phyloP scores from a whole-genome alignment of 2,888 invertebrate species.

The Capitulum mitella region DNA sequence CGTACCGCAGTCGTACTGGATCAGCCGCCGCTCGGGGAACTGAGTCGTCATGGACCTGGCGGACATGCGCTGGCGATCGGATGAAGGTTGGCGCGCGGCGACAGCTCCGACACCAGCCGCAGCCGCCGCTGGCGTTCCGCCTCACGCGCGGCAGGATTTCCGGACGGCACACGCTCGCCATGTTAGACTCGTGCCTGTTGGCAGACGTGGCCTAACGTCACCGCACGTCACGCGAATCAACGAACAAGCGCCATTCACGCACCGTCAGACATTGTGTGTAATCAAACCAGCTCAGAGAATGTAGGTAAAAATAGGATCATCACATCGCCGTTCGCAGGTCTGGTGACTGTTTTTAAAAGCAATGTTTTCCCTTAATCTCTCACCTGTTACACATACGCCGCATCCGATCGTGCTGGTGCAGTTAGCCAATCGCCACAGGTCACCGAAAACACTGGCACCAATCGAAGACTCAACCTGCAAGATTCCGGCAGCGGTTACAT shows the following conservation, averaged over 20 bases:
- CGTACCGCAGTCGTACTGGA: slow-evolving; percentile 95
- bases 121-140: neutral
- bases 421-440: neutral
- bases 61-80: slow-evolving; percentile 67
- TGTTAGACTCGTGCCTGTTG: too few relatives aligned
- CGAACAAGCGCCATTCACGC: too few relatives aligned
- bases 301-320: neutral
- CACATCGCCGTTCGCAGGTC: neutral
- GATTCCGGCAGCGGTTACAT: too few relatives aligned
- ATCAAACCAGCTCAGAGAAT: neutral
- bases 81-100: slow-evolving; percentile 68
- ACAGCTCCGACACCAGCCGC: slow-evolving; percentile 51
- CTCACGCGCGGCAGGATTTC: neutral
- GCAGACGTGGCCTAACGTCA: too few relatives aligned
- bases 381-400: neutral
- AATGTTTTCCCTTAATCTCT: neutral
- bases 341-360: neutral
- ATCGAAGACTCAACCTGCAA: too few relatives aligned
- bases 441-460: neutral
- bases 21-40: slow-evolving; percentile 94
- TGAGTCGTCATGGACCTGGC: slow-evolving; percentile 80
- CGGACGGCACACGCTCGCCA: too few relatives aligned
- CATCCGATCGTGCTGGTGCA: too few relatives aligned
- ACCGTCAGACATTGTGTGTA: neutral
- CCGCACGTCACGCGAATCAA: too few relatives aligned